These are phyloP conservation scores for Capreolus pygargus DNA, from an alignment of 2,113 vertebrate species.

Conservation along the genomic window DNA sequence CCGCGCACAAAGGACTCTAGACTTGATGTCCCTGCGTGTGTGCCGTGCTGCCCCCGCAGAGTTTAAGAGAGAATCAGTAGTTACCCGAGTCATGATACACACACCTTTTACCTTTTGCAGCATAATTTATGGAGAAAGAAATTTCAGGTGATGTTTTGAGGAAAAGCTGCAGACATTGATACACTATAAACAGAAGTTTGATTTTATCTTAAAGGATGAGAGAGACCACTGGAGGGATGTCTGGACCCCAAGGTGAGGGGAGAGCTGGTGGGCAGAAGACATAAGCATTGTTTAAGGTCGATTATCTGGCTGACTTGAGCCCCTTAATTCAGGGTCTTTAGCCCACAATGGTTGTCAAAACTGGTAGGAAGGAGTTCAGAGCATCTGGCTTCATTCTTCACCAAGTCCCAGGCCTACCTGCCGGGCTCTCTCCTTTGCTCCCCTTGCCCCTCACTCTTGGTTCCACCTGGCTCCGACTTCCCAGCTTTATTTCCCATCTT, in stretches of 20 bases:
- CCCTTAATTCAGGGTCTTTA: background rate
- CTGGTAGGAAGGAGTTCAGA: background rate
- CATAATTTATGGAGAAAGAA: background rate
- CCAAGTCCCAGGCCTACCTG: background rate
- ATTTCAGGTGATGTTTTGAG: background rate
- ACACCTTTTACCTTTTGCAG: background rate
- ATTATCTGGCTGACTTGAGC: background rate
- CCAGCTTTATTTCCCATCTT: background rate
- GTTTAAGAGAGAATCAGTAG: background rate
- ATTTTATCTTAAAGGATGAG: background rate
- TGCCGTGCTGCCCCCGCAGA: background rate
- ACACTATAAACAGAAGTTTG: background rate
- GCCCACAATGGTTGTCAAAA: background rate
- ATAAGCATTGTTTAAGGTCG: background rate
- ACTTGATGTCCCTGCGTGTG: accelerated
- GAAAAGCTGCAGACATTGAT: background rate
- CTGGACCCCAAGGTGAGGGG: background rate
- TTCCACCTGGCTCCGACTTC: background rate
- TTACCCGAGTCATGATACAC: background rate
- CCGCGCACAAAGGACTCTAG: background rate
- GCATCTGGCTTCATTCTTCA: background rate
- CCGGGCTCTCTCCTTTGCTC: background rate
- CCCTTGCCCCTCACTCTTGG: background rate
- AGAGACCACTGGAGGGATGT: background rate
- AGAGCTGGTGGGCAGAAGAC: background rate